Evolutionary conservation across 2,797 vertebrate species (phyloP).

Genomic region (Urosaurus nigricauda): DNA sequence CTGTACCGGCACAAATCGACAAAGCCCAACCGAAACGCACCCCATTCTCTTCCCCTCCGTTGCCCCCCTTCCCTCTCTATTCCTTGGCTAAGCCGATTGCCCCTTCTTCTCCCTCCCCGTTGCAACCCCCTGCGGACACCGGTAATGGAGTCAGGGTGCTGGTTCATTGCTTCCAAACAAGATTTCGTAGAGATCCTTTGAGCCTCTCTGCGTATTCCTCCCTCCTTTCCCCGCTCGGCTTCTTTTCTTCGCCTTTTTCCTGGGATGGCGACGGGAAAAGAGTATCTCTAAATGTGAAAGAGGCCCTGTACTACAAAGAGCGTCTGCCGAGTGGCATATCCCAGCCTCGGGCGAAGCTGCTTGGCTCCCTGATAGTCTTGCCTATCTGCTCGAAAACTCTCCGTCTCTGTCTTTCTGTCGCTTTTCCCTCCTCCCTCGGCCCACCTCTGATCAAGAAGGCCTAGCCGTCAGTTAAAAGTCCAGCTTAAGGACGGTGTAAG

Average conservation of each 20-base stretch:
- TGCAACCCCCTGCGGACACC: constrained; percentile 59
- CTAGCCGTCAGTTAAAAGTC: constrained; percentile 86
- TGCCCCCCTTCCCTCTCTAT: not conserved
- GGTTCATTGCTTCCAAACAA: constrained; percentile 77
- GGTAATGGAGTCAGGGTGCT: constrained; percentile 77
- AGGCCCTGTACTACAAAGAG: constrained; percentile 85
- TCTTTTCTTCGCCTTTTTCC: not conserved
- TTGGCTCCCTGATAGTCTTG: constrained; percentile 80
- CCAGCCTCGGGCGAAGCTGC: constrained; percentile 85
- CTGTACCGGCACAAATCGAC: constrained; percentile 4
- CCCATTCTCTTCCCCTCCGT: not conserved
- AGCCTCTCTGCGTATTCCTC: not conserved
- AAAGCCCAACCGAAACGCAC: constrained; percentile 46
- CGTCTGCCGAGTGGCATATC: constrained; percentile 79
- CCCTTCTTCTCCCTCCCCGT: constrained; percentile 40
- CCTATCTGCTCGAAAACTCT: constrained; percentile 70
- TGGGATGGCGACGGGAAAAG: constrained; percentile 39
- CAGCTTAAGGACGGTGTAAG: constrained; percentile 88
- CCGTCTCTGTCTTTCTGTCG: constrained; percentile 58
- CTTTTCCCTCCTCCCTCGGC: constrained; percentile 21
- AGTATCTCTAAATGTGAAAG: constrained; percentile 63
- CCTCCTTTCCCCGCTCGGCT: not conserved
- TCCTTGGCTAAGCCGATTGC: not conserved
- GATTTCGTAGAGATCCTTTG: constrained; percentile 77
- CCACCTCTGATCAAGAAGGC: constrained; percentile 77